These are phyloP conservation scores for Chondrilla cf. caribensis DNA, from an alignment of 37 sponge, comb jelly and placozoan species.

Conservation along the genomic window DNA sequence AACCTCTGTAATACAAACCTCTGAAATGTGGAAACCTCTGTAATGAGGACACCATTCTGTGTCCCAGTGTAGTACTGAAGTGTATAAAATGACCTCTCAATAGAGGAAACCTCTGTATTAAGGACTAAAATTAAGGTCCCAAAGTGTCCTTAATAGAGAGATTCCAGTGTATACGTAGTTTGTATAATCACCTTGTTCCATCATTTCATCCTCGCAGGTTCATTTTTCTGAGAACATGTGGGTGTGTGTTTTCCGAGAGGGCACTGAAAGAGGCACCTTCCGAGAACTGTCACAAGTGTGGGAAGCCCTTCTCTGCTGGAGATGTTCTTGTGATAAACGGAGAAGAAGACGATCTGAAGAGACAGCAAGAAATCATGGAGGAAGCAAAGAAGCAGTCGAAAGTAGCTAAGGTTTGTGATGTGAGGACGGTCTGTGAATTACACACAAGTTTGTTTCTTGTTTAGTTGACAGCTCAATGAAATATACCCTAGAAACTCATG, in stretches of 20 bases:
- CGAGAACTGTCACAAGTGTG: slow-evolving; percentile 84
- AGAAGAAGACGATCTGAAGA: slow-evolving; percentile 64
- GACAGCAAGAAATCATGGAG: slow-evolving; percentile 50
- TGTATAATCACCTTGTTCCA: too few relatives aligned
- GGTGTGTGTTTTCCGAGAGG: slow-evolving; percentile 86
- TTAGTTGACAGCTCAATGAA: too few relatives aligned
- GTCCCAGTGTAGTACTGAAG: too few relatives aligned
- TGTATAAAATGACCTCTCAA: too few relatives aligned
- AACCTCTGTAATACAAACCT: too few relatives aligned
- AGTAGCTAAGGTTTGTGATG: slow-evolving; percentile 33
- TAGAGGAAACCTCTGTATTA: too few relatives aligned
- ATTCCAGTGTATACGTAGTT: too few relatives aligned
- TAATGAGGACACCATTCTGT: too few relatives aligned
- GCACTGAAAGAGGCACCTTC: slow-evolving; percentile 82
- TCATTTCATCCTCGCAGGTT: slow-evolving; percentile 30
- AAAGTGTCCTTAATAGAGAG: too few relatives aligned
- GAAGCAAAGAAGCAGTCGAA: slow-evolving; percentile 59
- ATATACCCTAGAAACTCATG: too few relatives aligned
- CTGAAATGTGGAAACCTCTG: too few relatives aligned
- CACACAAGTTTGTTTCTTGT: not conserved
- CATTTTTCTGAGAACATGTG: slow-evolving; percentile 64
- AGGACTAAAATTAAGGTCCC: too few relatives aligned
- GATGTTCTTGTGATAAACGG: slow-evolving; percentile 80
- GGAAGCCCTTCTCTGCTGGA: slow-evolving; percentile 26
- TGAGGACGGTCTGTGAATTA: not conserved